phyloP scores from a whole-genome alignment of 2,888 invertebrate species.

The Uloborus plumipes region DNA sequence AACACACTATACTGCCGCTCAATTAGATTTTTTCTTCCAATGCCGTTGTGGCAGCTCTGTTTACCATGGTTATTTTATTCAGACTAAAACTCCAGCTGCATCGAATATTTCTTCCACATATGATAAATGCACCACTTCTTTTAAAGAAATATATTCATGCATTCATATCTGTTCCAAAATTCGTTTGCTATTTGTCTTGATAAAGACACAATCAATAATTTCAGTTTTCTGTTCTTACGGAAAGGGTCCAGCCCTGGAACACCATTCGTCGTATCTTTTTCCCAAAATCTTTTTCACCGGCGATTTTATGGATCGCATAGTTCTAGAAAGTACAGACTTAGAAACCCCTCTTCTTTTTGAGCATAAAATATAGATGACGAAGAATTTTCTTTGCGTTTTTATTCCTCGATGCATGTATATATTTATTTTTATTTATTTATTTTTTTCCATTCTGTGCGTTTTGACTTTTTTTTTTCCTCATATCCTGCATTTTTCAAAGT shows the following conservation, averaged over 20 bases:
- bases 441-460: constrained; percentile 14
- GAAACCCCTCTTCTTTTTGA: background rate
- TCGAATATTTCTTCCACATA: background rate
- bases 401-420: constrained; percentile 12
- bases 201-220: constrained; percentile 53
- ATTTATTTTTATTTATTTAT: constrained; percentile 2
- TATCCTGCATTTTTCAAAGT: constrained; percentile 27
- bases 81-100: too few species aligned
- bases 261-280: too few species aligned
- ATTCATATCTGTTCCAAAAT: constrained; percentile 36
- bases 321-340: constrained; percentile 4
- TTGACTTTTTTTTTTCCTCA: constrained; percentile 7
- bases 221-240: constrained; percentile 8
- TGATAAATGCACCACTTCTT: background rate
- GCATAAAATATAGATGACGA: constrained; percentile 15
- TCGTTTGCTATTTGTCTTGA: constrained; percentile 50
- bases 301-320: constrained; percentile 40
- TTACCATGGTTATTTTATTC: too few species aligned
- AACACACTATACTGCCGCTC: too few species aligned
- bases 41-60: too few species aligned
- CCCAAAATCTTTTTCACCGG: constrained; percentile 5
- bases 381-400: constrained; percentile 27
- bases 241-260: too few species aligned
- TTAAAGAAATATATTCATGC: constrained; percentile 28
- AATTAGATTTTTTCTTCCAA: too few species aligned